Evolutionary conservation across 2,113 vertebrate species (phyloP), one percentile per base, ranked within the genome.

Genomic region (Alexandromys fortis): DNA sequence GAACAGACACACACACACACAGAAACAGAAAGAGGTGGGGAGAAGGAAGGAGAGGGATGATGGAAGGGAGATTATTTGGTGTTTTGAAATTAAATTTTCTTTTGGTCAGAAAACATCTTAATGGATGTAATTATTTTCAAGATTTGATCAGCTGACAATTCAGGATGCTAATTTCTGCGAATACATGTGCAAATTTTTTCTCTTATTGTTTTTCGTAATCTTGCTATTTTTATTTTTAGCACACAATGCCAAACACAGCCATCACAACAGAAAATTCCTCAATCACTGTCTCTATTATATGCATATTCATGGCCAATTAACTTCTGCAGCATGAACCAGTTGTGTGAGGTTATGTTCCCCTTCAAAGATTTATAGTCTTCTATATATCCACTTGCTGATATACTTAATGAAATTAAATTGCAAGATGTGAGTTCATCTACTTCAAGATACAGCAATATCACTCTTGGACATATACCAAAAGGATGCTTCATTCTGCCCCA

Each of bases 211-310:
- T 92, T 7, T 35, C 9, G 73, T 77, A 42, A 7, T 35, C 21
- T 55, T 86, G 30, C 52, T 68, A 65, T 91, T 90, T 91, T 67
- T 75, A 70, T 91, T 90, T 91, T 92, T 90, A 77, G 42, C 89
- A 24, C 35, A 38, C 42, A 89, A 42, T 76, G 63, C 30, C 58
- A 68, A 92, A 89, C 81, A 7, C 42, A 87, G 4, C 22, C 47
- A 75, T 68, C 47, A 65, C 21, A 83, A 13, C 21, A 22, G 19
- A 58, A 58, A 58, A 19, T 58, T 58, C 58, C 58, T 58, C 19
- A 58, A 21, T 61, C 26, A 88, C 7, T 81, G 21, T 63, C 35
- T 55, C 76, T 76, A 30, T 26, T 70, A 3, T 4, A 21, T 22
- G 58, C 19, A 17, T 21, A n/a, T 90, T 61, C 77, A 70, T 79